Base-by-base conservation (phyloP, 2,888 invertebrate genomes). In the Microplitis manilae region DNA sequence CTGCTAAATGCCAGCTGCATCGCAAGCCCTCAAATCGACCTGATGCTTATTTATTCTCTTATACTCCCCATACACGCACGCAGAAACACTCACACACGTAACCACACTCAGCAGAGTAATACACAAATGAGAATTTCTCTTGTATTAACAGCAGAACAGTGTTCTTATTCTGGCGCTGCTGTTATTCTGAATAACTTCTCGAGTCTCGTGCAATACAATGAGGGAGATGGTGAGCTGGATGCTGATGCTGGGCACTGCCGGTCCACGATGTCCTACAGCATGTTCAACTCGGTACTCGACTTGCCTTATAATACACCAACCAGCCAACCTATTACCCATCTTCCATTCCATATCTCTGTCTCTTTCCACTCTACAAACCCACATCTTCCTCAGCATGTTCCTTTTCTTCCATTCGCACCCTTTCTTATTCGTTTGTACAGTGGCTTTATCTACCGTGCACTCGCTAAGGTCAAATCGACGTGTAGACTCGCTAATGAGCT, bases 1-100 rank as follows among this genome's bases (percentile, higher is more conserved):
- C 87, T 85, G 86, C 85, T 86, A 86, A 86, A 86, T 86, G 86
- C 86, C 86, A 85, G 86, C 84, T 85, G 85, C 80, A 80, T 80
- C 77, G 77, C 59, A 82, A 83, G 84, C 84, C 84, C 85, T 86
- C 84, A 84, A 85, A 86, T 86, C 86, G 84, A 84, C 85, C 81
- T 79, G 82, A 81, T 79, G 74, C 41, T 77, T 50, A 79, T 62
- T 77, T 60, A 75, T 65, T 73, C 20, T 75, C 30, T 20, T 67
- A 68, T 50, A 69, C 78, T 74, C 79, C 81, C 79, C 81, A 77
- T 60, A 80, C 65, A 64, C 41, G 68, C 67, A 80, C 79, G 78
- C n/a, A 80, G 79, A 71, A 78, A 79, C 76, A 83, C 79, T 80
- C 81, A 81, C 80, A 79, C 13, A 13, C 1, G 9, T 9, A 8